phyloP scores from a whole-genome alignment of 2,888 invertebrate genomes.

The Caenorhabditis angaria region DNA sequence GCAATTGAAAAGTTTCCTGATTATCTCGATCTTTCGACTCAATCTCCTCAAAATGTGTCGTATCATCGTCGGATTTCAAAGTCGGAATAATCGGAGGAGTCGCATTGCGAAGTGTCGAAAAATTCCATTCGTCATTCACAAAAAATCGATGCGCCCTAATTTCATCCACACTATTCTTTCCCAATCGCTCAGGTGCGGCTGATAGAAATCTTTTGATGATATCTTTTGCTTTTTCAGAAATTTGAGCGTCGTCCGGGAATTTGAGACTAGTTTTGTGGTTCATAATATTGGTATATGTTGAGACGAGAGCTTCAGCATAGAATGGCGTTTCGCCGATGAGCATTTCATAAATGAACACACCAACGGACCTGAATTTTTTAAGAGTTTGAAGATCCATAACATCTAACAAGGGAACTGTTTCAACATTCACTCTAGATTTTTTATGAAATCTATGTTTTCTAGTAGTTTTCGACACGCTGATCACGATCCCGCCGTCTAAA shows the following conservation, averaged over 20 bases:
- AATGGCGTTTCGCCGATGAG: constrained; percentile 94
- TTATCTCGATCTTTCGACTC: constrained; percentile 40
- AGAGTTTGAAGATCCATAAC: no score
- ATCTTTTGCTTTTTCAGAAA: constrained; percentile 80
- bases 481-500: no score
- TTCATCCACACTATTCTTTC: constrained; percentile 90
- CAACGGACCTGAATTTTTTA: constrained; percentile 84
- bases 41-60: constrained; percentile 95
- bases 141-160: constrained; percentile 95
- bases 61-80: constrained; percentile 93
- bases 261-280: constrained; percentile 93
- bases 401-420: no score
- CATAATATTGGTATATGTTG: constrained; percentile 99
- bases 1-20: constrained; percentile 92
- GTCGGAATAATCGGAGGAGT: constrained; percentile 96
- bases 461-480: no score
- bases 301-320: constrained; percentile 96
- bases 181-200: constrained; percentile 79
- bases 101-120: constrained; percentile 87
- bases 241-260: constrained; percentile 90
- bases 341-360: constrained; percentile 98
- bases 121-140: constrained; percentile 95
- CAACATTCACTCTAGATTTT: no score
- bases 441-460: no score
- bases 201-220: constrained; percentile 80